Conservation (phyloP, 2,888 invertebrate species). For the Lordiphosa fenestrarum region DNA sequence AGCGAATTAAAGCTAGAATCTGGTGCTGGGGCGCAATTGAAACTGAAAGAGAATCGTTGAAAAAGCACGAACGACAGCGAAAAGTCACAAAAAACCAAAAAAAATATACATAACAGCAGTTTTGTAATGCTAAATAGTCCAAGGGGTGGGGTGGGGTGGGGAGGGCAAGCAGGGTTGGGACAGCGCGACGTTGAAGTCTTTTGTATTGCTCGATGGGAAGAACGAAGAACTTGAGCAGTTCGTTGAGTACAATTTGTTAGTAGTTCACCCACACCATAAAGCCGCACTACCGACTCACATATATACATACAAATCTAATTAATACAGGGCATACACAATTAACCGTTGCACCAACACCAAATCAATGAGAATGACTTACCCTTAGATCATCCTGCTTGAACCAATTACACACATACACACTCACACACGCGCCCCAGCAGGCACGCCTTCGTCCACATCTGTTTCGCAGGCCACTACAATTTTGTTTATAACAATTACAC, state of each 20-base stretch:
- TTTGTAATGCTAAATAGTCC: conserved; percentile 70
- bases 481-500: too few species aligned
- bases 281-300: background rate
- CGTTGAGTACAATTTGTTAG: conserved; percentile 18
- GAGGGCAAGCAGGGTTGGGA: conserved; percentile 16
- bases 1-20: conserved; percentile 57
- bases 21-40: conserved; percentile 33
- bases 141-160: conserved; percentile 16
- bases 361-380: too few species aligned
- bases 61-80: conserved; percentile 73
- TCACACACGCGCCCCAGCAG: too few species aligned
- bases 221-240: conserved; percentile 24
- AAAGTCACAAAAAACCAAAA: conserved; percentile 40
- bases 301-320: conserved; percentile 3
- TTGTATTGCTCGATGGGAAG: conserved; percentile 47
- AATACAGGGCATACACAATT: background rate
- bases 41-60: conserved; percentile 62
- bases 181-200: conserved; percentile 59
- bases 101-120: conserved; percentile 48
- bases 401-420: too few species aligned
- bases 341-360: too few species aligned
- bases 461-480: too few species aligned
- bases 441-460: too few species aligned
- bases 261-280: conserved; percentile 4
- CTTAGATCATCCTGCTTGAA: too few species aligned